phyloP scores from a whole-genome alignment of 35 echinoderm and acorn worm species.

The Anneissia japonica region DNA sequence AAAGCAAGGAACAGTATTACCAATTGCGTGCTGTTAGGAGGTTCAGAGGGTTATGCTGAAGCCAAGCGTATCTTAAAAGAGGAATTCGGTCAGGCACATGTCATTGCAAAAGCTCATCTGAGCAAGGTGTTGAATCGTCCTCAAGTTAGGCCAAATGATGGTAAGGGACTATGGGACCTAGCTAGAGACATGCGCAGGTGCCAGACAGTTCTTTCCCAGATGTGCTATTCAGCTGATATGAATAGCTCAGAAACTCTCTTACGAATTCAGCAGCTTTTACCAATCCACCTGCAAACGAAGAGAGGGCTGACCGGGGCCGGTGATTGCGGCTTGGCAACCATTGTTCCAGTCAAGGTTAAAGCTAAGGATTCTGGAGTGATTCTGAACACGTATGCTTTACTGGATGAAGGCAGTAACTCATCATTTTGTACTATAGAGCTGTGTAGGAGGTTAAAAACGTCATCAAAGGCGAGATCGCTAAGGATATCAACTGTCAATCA shows the following conservation, averaged over 20 bases:
- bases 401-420: too few species aligned
- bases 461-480: too few species aligned
- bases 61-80: conserved; percentile 54
- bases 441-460: too few species aligned
- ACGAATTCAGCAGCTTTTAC: conserved; percentile 4
- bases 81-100: conserved; percentile 36
- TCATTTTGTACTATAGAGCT: too few species aligned
- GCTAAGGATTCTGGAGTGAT: too few species aligned
- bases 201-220: conserved; percentile 19
- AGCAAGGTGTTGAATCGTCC: conserved; percentile 3
- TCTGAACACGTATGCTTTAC: too few species aligned
- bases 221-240: conserved; percentile 31
- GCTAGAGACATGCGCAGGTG: conserved; percentile 30
- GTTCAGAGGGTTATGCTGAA: conserved; percentile 12
- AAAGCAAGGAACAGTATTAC: conserved; percentile 34
- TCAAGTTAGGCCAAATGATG: not conserved
- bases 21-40: conserved; percentile 41
- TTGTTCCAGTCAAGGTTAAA: too few species aligned
- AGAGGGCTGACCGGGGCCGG: not conserved
- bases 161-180: conserved; percentile 11
- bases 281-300: conserved; percentile 8
- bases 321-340: too few species aligned
- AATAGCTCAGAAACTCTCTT: conserved; percentile 16
- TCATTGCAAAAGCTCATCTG: conserved; percentile 30
- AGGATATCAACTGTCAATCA: too few species aligned